Conservation (phyloP, 2,113 vertebrate genomes). For the Carassius auratus region DNA sequence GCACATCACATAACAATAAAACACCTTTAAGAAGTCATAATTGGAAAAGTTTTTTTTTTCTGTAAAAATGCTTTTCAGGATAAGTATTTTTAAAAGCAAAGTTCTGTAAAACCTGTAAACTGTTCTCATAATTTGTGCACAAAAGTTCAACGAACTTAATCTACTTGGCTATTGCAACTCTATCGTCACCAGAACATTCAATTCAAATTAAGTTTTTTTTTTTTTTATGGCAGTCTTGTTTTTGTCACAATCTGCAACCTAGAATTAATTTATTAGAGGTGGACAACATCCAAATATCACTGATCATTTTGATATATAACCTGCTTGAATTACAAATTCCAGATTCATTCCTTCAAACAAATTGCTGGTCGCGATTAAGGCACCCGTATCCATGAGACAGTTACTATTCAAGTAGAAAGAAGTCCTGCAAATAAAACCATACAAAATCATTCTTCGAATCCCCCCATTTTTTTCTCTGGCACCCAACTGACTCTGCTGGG, state of each 20-base stretch:
- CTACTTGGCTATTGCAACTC: neutral
- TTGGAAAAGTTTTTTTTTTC: neutral
- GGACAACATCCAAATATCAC: conserved; percentile 30
- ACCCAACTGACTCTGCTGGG: conserved; percentile 29
- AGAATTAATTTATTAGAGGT: conserved; percentile 33
- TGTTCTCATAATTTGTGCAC: neutral
- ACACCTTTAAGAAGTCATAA: conserved; percentile 24
- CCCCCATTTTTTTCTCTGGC: conserved; percentile 2
- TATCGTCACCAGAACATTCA: conserved; percentile 25
- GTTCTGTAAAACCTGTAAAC: neutral
- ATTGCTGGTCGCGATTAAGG: conserved; percentile 65
- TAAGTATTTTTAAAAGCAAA: neutral
- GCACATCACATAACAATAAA: conserved; percentile 4
- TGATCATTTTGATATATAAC: conserved; percentile 4
- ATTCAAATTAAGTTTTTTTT: neutral
- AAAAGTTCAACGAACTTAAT: neutral
- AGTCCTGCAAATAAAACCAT: conserved; percentile 27
- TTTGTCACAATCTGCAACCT: conserved; percentile 6
- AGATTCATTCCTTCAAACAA: conserved; percentile 37
- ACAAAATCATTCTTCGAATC: conserved; percentile 49
- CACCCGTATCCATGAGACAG: conserved; percentile 57
- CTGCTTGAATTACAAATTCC: conserved; percentile 23
- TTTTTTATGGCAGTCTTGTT: conserved; percentile 35
- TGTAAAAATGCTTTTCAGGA: conserved; percentile 11
- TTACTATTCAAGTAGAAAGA: conserved; percentile 54